A percentile compares a stretch with the other conserved stretches of the same genome.
These are phyloP conservation scores for Parapsyche elsis DNA, from an alignment of 1,140 invertebrate genomes.

Conservation along the genomic window DNA sequence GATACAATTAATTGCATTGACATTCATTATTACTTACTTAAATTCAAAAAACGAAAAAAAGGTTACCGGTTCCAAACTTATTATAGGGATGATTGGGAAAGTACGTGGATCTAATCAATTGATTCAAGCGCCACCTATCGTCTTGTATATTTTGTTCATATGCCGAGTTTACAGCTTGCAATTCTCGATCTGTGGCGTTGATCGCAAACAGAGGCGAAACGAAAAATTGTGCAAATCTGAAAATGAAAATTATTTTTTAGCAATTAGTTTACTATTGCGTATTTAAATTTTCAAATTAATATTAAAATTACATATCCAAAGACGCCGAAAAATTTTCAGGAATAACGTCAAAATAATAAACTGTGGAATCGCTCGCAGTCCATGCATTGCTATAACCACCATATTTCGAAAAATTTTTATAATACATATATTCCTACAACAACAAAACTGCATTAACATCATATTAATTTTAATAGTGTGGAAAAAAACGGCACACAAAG, in stretches of 20 bases:
- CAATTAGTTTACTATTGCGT: neutral
- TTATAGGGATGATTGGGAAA: constrained; percentile 84
- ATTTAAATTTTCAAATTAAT: too few relatives aligned
- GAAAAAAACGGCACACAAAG: neutral
- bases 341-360: constrained; percentile 94
- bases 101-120: constrained; percentile 85
- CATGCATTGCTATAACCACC: constrained; percentile 90
- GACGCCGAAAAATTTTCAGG: constrained; percentile 82
- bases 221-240: constrained; percentile 97
- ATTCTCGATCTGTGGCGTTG: constrained; percentile 88
- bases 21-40: neutral
- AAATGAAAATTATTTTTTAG: constrained; percentile 2
- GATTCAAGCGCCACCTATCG: constrained; percentile 89
- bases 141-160: constrained; percentile 93
- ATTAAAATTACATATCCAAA: constrained; percentile 81
- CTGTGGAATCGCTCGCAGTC: constrained; percentile 90
- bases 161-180: constrained; percentile 97
- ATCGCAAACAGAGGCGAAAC: constrained; percentile 91
- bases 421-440: constrained; percentile 87
- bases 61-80: constrained; percentile 94
- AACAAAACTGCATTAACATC: neutral
- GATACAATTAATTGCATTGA: neutral
- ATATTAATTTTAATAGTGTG: neutral
- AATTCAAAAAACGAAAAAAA: too few relatives aligned
- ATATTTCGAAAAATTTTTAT: constrained; percentile 89